phyloP scores from a whole-genome alignment of 2,113 vertebrate genomes.

The Poecile atricapillus region DNA sequence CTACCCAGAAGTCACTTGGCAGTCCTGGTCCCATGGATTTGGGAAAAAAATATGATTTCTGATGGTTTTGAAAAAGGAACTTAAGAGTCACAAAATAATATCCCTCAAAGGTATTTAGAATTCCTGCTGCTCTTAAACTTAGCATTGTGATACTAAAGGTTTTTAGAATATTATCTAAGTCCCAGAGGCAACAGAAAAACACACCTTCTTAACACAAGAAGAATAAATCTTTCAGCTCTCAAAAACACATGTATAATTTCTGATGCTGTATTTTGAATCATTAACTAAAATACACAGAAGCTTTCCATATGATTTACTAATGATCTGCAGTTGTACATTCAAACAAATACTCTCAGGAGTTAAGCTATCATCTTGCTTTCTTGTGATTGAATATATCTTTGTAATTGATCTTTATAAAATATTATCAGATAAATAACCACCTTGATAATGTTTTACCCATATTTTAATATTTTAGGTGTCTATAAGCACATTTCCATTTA shows the following conservation, averaged over 20 bases:
- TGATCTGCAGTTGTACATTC: not conserved
- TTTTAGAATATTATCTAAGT: not conserved
- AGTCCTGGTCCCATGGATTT: not conserved
- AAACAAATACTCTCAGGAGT: not conserved
- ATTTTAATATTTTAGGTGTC: not conserved
- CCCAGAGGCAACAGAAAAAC: not conserved
- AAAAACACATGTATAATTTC: not conserved
- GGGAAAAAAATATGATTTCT: not conserved
- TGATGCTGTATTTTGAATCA: not conserved
- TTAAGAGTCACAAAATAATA: not conserved
- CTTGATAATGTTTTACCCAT: not conserved
- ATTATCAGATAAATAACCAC: not conserved
- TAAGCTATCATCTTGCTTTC: not conserved
- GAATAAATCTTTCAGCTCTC: not conserved
- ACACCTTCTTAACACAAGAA: not conserved
- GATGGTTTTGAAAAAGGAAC: not conserved
- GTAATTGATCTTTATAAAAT: not conserved
- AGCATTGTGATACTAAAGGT: not conserved
- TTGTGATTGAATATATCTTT: not conserved
- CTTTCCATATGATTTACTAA: not conserved
- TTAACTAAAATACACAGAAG: not conserved
- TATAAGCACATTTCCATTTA: not conserved
- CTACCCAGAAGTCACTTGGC: not conserved
- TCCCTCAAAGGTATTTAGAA: not conserved
- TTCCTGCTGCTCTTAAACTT: not conserved